Percentiles rank a stretch among this genome's conserved stretches.
Conservation (phyloP, 2,888 invertebrate species). For the Ephialtes manifestator region DNA sequence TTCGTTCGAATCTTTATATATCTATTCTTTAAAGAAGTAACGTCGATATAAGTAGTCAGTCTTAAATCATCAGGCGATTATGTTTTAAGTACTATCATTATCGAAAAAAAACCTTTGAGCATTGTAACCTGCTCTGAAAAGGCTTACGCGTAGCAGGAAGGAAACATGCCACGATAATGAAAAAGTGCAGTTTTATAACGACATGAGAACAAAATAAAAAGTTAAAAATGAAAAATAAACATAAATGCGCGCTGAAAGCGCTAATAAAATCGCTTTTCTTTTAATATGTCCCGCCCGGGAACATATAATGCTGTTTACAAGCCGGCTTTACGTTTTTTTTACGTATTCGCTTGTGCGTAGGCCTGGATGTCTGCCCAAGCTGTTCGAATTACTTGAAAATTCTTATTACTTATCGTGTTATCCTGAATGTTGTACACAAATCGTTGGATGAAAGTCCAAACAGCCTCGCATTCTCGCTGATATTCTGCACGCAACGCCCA, state of each 20-base stretch:
- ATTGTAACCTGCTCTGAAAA: no score
- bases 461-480: constrained; percentile 35
- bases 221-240: neutral
- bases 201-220: neutral
- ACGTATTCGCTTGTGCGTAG: neutral
- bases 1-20: no score
- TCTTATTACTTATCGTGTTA: constrained; percentile 18
- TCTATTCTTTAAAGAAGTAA: no score
- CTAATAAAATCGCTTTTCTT: neutral
- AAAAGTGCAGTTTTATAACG: constrained; percentile 25
- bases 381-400: constrained; percentile 12
- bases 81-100: no score
- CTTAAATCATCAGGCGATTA: no score
- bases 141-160: no score
- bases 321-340: no score
- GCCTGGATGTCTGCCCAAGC: constrained; percentile 42
- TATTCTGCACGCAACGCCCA: constrained; percentile 48
- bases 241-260: neutral
- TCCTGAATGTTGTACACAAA: constrained; percentile 44
- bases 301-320: neutral
- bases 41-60: no score
- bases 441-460: constrained; percentile 51
- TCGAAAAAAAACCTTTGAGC: no score
- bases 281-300: neutral
- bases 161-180: no score